phyloP scores from a whole-genome alignment of 2,113 vertebrate species.

The Fulica atra region DNA sequence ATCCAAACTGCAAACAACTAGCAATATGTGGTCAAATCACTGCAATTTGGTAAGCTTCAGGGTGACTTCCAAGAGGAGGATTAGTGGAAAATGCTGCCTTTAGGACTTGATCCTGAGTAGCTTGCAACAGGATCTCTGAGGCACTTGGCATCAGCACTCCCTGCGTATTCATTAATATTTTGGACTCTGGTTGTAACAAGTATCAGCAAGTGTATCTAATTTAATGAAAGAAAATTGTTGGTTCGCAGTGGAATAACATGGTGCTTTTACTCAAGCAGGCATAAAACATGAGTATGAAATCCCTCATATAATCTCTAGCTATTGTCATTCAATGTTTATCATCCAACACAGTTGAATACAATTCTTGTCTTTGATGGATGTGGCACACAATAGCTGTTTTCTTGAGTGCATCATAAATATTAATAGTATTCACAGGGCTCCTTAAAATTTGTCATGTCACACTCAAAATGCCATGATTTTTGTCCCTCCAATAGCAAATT shows the following conservation, averaged over 20 bases:
- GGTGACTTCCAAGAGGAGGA: neutral
- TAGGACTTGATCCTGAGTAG: neutral
- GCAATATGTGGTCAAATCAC: neutral
- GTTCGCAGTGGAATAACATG: conserved; percentile 16
- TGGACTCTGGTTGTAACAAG: neutral
- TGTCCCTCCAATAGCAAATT: neutral
- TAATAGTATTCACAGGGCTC: conserved; percentile 55
- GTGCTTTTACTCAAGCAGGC: conserved; percentile 3
- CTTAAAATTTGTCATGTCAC: conserved; percentile 61
- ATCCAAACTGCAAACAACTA: neutral
- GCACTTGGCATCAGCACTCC: neutral
- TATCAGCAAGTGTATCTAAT: conserved; percentile 30
- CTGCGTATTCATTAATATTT: neutral
- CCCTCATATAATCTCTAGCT: conserved; percentile 45
- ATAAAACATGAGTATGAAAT: conserved; percentile 41
- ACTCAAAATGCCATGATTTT: conserved; percentile 15
- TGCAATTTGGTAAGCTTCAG: neutral
- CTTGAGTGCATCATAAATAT: conserved; percentile 72
- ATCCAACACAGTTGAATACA: conserved; percentile 42
- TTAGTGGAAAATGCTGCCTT: neutral
- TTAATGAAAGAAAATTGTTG: conserved; percentile 35
- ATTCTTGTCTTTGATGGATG: conserved; percentile 66
- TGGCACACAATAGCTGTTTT: conserved; percentile 45
- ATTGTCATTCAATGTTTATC: conserved; percentile 68
- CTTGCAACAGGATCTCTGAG: neutral